Conservation (phyloP, 2,888 invertebrate genomes). For the Invenusta paracnida region DNA sequence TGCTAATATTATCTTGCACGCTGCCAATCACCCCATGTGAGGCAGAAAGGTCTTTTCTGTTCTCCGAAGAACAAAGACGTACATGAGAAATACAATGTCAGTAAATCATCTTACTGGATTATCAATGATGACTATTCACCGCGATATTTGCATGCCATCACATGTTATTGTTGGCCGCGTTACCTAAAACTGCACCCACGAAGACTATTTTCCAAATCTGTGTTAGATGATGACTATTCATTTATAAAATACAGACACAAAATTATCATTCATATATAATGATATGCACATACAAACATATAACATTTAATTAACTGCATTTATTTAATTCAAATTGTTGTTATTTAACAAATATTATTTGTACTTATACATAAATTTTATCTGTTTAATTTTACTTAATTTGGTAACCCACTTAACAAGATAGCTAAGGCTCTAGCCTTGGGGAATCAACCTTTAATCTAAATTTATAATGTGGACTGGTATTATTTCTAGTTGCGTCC, state of each 20-base stretch:
- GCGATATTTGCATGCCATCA: too few species aligned
- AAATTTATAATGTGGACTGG: not conserved
- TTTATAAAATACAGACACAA: not conserved
- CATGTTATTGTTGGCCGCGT: not conserved
- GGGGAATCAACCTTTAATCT: not conserved
- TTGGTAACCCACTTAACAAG: not conserved
- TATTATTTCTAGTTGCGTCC: not conserved
- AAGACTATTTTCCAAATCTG: not conserved
- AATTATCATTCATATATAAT: not conserved
- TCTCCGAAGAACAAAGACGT: not conserved
- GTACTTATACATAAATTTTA: not conserved
- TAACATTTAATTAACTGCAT: not conserved
- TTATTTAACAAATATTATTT: not conserved
- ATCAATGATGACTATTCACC: not conserved
- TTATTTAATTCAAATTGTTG: not conserved
- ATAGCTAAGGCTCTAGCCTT: not conserved
- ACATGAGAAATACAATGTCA: not conserved
- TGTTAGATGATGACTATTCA: not conserved
- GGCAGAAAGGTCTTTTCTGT: not conserved
- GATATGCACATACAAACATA: not conserved
- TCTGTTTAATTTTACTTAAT: not conserved
- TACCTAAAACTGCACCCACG: not conserved
- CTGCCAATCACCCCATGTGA: not conserved
- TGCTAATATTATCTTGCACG: not conserved
- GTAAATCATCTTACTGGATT: not conserved